A percentile compares a stretch with the other conserved stretches of the same genome.
Evolutionary conservation across 2,113 vertebrate species (phyloP).

Genomic region (Aegotheles bennettii): DNA sequence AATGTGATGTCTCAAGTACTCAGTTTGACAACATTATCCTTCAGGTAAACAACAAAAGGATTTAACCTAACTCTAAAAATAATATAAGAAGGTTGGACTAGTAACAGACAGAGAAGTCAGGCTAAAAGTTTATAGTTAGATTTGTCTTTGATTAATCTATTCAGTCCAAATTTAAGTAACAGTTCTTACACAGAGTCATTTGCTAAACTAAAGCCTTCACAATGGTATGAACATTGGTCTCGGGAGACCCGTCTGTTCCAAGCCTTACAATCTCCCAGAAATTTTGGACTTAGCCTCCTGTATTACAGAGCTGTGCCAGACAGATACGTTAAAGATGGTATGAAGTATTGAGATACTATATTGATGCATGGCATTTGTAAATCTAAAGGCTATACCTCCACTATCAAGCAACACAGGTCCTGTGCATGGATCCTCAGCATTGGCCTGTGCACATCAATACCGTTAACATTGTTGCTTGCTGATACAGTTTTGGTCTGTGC

Average conservation of each 20-base stretch:
- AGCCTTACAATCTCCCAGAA: not conserved
- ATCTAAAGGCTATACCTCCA: not conserved
- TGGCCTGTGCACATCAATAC: accelerated
- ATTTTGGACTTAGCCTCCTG: not conserved
- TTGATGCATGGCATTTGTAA: not conserved
- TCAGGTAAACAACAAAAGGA: not conserved
- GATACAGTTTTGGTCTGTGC: not conserved
- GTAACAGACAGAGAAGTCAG: not conserved
- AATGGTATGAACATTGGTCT: not conserved
- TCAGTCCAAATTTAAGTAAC: not conserved
- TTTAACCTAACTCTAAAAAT: not conserved
- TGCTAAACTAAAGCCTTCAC: not conserved
- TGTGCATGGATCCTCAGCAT: not conserved
- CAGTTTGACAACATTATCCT: not conserved
- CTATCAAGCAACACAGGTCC: not conserved
- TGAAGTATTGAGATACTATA: not conserved
- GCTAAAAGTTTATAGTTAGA: not conserved
- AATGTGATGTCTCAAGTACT: not conserved
- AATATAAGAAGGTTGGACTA: not conserved
- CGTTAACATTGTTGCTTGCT: not conserved
- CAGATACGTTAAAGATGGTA: not conserved
- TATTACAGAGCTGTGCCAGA: not conserved
- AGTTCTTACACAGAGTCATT: not conserved
- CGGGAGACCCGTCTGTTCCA: not conserved
- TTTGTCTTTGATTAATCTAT: not conserved